Conservation (phyloP, 2,888 invertebrate genomes). For the Caenorhabditis sp. region DNA sequence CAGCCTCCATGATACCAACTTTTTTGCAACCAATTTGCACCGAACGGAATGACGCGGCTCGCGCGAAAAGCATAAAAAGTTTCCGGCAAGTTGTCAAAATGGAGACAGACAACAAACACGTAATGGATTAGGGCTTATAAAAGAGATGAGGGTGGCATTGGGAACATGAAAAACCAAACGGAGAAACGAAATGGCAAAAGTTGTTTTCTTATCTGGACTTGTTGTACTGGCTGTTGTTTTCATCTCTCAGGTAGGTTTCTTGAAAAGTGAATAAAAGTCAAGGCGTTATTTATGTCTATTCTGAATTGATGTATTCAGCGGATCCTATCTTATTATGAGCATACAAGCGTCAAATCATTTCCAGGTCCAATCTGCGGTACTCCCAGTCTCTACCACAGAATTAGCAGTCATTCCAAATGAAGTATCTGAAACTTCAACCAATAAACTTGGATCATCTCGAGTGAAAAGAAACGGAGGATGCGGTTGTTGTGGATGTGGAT, state of each 20-base stretch:
- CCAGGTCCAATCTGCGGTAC: constrained; percentile 30
- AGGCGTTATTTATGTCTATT: too few relatives aligned
- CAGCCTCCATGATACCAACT: background rate
- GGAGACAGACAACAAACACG: constrained; percentile 25
- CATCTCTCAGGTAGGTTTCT: constrained; percentile 10
- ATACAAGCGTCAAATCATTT: too few relatives aligned
- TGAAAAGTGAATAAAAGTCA: too few relatives aligned
- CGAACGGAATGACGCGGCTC: background rate
- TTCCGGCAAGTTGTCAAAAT: constrained; percentile 50
- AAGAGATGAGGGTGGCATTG: background rate
- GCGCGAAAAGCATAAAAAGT: constrained; percentile 23
- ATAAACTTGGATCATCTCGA: constrained; percentile 58
- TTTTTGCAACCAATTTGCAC: constrained; percentile 3
- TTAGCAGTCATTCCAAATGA: constrained; percentile 11
- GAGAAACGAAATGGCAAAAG: constrained; percentile 7
- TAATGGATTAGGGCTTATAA: constrained; percentile 9
- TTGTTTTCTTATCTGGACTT: background rate
- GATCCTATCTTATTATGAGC: too few relatives aligned
- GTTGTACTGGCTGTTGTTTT: background rate
- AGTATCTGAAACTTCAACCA: constrained; percentile 29
- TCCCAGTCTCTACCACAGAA: constrained; percentile 42
- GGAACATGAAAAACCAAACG: background rate
- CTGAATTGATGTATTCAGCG: too few relatives aligned
- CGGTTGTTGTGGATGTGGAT: constrained; percentile 43
- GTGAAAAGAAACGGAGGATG: constrained; percentile 65